Percentiles rank a stretch among this genome's conserved stretches.
Evolutionary conservation across 2,797 vertebrate species (phyloP).

Genomic region (Apogon hyalosoma): DNA sequence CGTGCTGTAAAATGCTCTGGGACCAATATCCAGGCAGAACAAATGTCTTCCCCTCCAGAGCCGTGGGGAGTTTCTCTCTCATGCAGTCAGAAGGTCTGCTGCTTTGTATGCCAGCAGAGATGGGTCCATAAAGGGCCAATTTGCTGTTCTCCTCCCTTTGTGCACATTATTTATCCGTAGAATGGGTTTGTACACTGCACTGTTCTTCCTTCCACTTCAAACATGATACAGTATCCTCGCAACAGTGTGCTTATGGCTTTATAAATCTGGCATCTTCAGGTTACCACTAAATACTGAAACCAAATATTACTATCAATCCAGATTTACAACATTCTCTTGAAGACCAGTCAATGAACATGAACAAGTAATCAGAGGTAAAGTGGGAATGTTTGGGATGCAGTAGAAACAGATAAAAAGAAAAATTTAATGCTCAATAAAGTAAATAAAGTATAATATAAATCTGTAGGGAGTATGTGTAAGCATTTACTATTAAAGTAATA

Average conservation of each 20-base stretch:
- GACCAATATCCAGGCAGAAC: conserved; percentile 58
- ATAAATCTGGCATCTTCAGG: conserved; percentile 76
- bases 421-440: conserved; percentile 16
- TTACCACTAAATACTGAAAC: conserved; percentile 60
- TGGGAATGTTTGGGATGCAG: conserved; percentile 1
- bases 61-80: conserved; percentile 39
- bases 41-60: conserved; percentile 63
- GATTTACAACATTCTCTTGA: conserved; percentile 14
- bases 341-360: conserved; percentile 18
- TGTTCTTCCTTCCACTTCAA: conserved; percentile 41
- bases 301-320: conserved; percentile 44
- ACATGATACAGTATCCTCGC: conserved; percentile 52
- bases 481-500: conserved; percentile 14
- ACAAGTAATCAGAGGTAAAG: conserved; percentile 19
- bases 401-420: conserved; percentile 8
- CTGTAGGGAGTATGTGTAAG: conserved; percentile 40
- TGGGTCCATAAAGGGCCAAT: conserved; percentile 45
- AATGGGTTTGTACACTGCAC: conserved; percentile 44
- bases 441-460: conserved; percentile 33
- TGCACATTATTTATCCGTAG: conserved; percentile 65
- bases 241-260: conserved; percentile 69
- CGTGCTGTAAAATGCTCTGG: conserved; percentile 33
- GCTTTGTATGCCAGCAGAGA: conserved; percentile 43
- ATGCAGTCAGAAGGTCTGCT: conserved; percentile 37
- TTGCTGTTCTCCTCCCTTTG: conserved; percentile 59